Evolutionary conservation across 2,113 vertebrate species (phyloP).

Genomic region (Heliornis fulica): DNA sequence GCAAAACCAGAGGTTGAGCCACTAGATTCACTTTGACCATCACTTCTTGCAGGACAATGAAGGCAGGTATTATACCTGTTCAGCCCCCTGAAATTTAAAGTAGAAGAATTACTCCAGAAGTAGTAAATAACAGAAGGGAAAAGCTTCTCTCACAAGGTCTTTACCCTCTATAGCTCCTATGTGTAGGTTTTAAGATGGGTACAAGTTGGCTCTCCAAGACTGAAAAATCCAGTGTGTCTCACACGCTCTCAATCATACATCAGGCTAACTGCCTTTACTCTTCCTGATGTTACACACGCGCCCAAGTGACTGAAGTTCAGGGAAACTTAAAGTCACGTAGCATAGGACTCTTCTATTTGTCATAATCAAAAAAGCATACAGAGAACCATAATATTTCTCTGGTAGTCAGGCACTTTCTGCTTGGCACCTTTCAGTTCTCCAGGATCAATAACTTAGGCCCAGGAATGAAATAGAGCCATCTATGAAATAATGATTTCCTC

Average conservation of each 20-base stretch:
- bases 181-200: not conserved
- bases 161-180: not conserved
- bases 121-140: not conserved
- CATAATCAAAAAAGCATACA: not conserved
- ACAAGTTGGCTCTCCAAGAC: not conserved
- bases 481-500: not conserved
- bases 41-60: not conserved
- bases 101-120: not conserved
- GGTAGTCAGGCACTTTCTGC: not conserved
- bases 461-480: not conserved
- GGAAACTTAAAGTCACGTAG: not conserved
- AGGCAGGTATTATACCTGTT: not conserved
- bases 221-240: not conserved
- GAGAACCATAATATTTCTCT: not conserved
- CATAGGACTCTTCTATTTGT: not conserved
- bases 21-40: not conserved
- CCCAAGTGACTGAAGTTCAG: not conserved
- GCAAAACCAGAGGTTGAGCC: not conserved
- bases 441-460: not conserved
- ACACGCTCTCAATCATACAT: accelerated
- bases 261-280: not conserved
- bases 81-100: not conserved
- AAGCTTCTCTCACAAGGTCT: not conserved
- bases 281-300: not conserved
- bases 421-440: not conserved